Percentiles rank a stretch among this genome's conserved stretches.
Conservation (phyloP, 2,888 invertebrate species). For the Drosophila ustulata region DNA sequence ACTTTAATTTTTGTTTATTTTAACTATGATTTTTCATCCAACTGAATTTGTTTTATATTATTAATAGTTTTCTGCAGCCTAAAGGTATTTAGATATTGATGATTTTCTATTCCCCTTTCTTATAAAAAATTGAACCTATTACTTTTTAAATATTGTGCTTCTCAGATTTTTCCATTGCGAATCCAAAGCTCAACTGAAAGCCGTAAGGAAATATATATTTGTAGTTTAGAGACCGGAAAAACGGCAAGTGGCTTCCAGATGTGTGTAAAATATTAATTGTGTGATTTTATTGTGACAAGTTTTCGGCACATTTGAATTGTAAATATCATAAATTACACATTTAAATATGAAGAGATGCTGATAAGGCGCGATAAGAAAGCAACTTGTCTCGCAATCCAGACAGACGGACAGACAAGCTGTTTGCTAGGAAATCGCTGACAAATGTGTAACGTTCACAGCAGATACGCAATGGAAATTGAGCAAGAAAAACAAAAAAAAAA, state of each 20-base stretch:
- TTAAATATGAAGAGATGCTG: conserved; percentile 3
- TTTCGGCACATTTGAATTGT: background rate
- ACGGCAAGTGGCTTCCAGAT: too few relatives aligned
- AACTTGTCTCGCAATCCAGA: background rate
- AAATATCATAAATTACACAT: conserved; percentile 11
- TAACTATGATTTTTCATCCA: too few relatives aligned
- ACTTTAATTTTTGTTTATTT: too few relatives aligned
- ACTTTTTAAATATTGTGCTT: too few relatives aligned
- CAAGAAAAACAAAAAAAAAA: background rate
- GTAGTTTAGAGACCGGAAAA: background rate
- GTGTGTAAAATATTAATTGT: background rate
- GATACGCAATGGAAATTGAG: conserved; percentile 11
- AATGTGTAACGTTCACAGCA: conserved; percentile 25
- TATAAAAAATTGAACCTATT: too few relatives aligned
- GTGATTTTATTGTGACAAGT: background rate
- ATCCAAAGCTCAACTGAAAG: background rate
- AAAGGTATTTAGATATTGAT: too few relatives aligned
- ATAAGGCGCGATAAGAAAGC: conserved; percentile 14
- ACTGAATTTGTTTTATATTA: too few relatives aligned
- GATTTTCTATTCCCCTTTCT: too few relatives aligned
- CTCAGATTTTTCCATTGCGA: too few relatives aligned
- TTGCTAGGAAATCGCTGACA: conserved; percentile 18
- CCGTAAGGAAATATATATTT: background rate
- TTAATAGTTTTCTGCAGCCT: too few relatives aligned
- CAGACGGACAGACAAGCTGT: background rate